These are phyloP conservation scores for Athalia rosae DNA, from an alignment of 2,888 invertebrate species.

Conservation along the genomic window DNA sequence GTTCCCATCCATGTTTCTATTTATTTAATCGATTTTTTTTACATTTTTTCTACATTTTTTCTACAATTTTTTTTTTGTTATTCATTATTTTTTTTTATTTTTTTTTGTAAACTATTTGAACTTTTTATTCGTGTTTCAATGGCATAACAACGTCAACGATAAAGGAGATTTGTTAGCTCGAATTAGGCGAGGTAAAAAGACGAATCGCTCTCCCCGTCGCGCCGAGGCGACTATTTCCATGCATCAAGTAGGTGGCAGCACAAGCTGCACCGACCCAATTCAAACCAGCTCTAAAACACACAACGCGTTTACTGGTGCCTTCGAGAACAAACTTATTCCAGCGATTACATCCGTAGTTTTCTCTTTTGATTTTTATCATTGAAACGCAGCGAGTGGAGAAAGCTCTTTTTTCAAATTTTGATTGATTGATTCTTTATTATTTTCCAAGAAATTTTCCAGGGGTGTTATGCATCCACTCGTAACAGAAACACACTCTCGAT, in stretches of 20 bases:
- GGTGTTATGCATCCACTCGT: no score
- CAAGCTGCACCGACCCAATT: constrained; percentile 21
- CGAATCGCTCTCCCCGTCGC: constrained; percentile 6
- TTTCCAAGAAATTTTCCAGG: no score
- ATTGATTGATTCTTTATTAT: no score
- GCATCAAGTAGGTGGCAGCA: constrained; percentile 40
- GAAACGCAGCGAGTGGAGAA: no score
- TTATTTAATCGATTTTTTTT: not conserved
- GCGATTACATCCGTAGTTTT: no score
- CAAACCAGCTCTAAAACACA: not conserved
- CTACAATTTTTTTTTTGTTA: not conserved
- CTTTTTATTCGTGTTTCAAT: constrained; percentile 2
- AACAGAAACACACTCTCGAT: no score
- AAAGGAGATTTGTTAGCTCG: constrained; percentile 25
- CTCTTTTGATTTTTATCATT: no score
- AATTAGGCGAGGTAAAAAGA: constrained; percentile 27
- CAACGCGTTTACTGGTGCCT: no score
- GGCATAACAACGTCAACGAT: constrained; percentile 9
- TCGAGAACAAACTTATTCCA: no score
- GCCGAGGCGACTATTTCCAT: constrained; percentile 33
- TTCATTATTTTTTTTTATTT: not conserved
- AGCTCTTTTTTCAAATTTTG: no score
- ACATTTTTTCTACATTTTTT: no score
- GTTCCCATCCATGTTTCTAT: not conserved
- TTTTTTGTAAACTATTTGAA: not conserved